Evolutionary conservation across 1,140 invertebrate genomes (phyloP), one percentile per base, ranked within the genome.

Genomic region (Neelides sp.): DNA sequence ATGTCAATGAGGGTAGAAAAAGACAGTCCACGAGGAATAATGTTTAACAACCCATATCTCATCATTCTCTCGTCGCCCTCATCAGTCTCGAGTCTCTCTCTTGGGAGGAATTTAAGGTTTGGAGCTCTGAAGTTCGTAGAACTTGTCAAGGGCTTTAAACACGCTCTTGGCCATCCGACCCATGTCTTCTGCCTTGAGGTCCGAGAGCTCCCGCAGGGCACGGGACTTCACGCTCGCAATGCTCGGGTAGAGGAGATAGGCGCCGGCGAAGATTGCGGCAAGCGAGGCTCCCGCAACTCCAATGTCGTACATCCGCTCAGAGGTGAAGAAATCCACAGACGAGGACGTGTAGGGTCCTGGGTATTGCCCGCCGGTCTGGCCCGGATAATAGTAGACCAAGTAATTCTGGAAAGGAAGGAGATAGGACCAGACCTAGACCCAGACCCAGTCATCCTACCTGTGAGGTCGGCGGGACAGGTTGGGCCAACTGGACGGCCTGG

Each of bases 151-250:
- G 24, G 58, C 58, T 37, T 32, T 42, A 26, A 60, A 34, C 17
- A 60, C 58, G 36, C 51, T 42, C 20, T 48, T 46, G 27, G 52
- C 51, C 54, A 60, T 51, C 8, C 51, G 40, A 28, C 48, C 41
- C 1, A 49, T 51, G 47, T 60, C 58, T 3, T 60, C 58, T 2
- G 48, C 7, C 2, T 53, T 45, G 7, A 60, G 32, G 22, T 56
- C 57, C 13, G 50, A 22, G 13, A 59, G 23, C 39, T 60, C 51
- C 13, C 58, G 40, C 12, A 60, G 48, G 7, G 54, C 51, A 5
- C 58, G 34, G 13, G 37, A 22, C 37, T 51, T 52, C 8, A 54
- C 41, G 13, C 3, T 13, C 1, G 13, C 44, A 27, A 54, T 17
- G 10, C 48, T 48, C 2, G 36, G 44, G 48, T 54, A 56, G 22